Base-by-base conservation (phyloP, 2,113 vertebrate species). In the Entosphenus tridentatus region DNA sequence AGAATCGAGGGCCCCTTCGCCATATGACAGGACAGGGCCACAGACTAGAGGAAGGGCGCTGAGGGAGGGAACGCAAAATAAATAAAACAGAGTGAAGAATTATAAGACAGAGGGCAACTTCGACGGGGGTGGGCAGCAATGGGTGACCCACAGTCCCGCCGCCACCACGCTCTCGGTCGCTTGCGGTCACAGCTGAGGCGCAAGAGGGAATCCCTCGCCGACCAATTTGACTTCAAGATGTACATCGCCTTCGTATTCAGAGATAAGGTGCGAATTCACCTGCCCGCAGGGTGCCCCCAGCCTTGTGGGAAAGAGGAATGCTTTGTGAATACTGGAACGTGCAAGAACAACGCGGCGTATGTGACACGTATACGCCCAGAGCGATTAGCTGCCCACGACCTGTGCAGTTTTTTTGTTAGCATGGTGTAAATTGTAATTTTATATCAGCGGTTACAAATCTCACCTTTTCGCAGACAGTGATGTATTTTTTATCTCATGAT, bases 181-280 rank as follows among this genome's bases (percentile, higher is more conserved):
- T 89, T 98, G 80, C 88, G 93, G 79, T 89, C 90, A 87, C 93
- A 98, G 81, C 87, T 98, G 81, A 87, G 88, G 80, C 96, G 96
- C 88, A 98, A 98, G 86, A 88, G 89, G 83, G 93, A 98, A 81
- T 96, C 92, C 83, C 83, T 98, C 85, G 93, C 93, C 82, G 92
- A 98, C 83, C 93, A 98, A 90, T 98, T 98, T 83, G 93, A 98
- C 83, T 98, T 93, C 87, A 96, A 98, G 88, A 95, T 98, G 85
- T 98, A 98, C 81, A 86, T 98, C 82, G 93, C 93, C 83, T 98
- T 98, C 80, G 92, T 97, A 77, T 98, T 96, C 84, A 98, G 96
- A 82, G 93, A 96, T 78, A 90, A 97, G 91, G 93, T 98, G 82
- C 80, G 76, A 21, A 21, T 10, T 16, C 62, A 11, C 10, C 10